Evolutionary conservation across 2,113 vertebrate genomes (phyloP), one percentile per base, ranked within the genome.

Genomic region (Rhagologus leucostigma): DNA sequence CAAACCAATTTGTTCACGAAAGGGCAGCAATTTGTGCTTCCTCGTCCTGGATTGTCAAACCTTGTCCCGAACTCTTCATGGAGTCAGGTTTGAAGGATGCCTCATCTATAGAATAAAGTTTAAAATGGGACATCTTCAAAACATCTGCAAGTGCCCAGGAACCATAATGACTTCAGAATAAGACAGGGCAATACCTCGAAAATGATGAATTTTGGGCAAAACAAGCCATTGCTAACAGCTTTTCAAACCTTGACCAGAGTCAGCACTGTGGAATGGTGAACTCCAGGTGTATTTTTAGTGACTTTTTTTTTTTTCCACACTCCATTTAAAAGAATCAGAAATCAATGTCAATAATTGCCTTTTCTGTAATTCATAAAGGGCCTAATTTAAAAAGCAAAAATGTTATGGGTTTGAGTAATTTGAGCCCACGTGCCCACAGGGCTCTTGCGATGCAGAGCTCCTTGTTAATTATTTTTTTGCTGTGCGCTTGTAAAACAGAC

Each of bases 121-220:
- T 90, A 57, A 91, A 97, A 97, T 68, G 42, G 17, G 7, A 13
- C 22, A 85, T 84, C 94, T 96, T 93, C 91, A 93, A 94, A 97
- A 97, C 80, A 96, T 92, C 96, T 98, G 89, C 68, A 84, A 62
- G 16, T 89, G 95, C 93, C 93, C 74, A 95, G 80, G 68, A 96
- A 90, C 39, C 68, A 53, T 64, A 89, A 93, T 75, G 52, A 91
- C 24, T 95, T 95, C 52, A 87, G 52, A 84, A 78, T 93, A 74
- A 96, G 94, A 70, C 86, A 79, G 17, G 33, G 37, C 33, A 93
- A 93, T 95, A 97, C 85, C 94, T 96, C 80, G 64, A 92, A 96
- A 97, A 96, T 70, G 57, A 88, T 4, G 29, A 96, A 65, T 89
- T 92, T 92, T 65, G 67, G 71, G 56, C 47, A 92, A 93, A 81